These are phyloP conservation scores for Conus betulinus DNA, from an alignment of 1,140 invertebrate species.

Conservation along the genomic window DNA sequence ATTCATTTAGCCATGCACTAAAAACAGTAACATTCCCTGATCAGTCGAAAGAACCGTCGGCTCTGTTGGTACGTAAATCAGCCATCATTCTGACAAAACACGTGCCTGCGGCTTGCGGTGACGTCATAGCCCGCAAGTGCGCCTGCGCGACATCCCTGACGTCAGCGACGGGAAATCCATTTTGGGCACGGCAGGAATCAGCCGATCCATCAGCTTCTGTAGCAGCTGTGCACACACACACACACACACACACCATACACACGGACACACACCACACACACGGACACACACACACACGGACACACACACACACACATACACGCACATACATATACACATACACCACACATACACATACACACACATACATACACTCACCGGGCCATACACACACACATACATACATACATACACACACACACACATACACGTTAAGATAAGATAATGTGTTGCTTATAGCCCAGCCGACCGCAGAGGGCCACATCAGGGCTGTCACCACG, in stretches of 20 bases:
- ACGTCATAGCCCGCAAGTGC: slow-evolving; percentile 79
- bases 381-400: not conserved
- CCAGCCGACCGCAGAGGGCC: too few species aligned
- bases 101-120: slow-evolving; percentile 76
- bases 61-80: not conserved
- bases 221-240: slow-evolving; percentile 48
- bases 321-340: too few species aligned
- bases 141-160: slow-evolving; percentile 80
- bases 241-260: too few species aligned
- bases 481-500: too few species aligned
- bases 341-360: too few species aligned
- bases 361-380: not conserved
- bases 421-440: not conserved
- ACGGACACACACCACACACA: too few species aligned
- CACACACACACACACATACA: too few species aligned
- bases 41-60: too few species aligned
- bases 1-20: too few species aligned
- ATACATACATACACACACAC: not conserved
- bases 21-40: too few species aligned
- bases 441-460: too few species aligned
- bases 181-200: slow-evolving; percentile 77
- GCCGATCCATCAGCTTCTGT: slow-evolving; percentile 75
- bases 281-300: too few species aligned
- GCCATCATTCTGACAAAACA: not conserved
- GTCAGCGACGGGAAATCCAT: slow-evolving; percentile 77